Base-by-base conservation (phyloP, 1,140 invertebrate species). In the Steinernema khuongi region DNA sequence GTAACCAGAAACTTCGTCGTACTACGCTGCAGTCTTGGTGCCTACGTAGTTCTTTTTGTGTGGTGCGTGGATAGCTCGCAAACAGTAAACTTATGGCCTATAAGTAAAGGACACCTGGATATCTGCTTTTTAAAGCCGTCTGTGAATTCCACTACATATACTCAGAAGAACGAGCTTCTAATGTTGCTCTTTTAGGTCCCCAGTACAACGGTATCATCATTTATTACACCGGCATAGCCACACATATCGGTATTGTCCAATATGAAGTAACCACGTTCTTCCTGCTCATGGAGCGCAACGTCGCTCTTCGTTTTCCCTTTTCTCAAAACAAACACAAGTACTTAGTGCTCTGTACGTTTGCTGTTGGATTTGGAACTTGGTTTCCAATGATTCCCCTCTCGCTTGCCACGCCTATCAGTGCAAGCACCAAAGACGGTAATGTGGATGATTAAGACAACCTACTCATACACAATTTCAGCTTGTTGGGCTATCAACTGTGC, bases 401-500 rank as follows among this genome's bases (percentile, higher is more conserved):
- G 7, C 22, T 60, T 7, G 14, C 14, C 4, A 14, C 7, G 4
- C 50, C 50, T 4, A 60, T 60, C 19, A 22, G 4, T 7, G 7
- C 4, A 14, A 14, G 26, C 14, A 60, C 50, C 7, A 7, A 60
- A 22, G 7, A 7, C 19, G 50, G 50, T 60, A 60, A 22, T 11
- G 22, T 14, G 50, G 11, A n/a, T 22, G 19, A 60, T 60, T 11
- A 14, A 22, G 4, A 22, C 50, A 14, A 60, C 14, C 22, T 7
- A 14, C 19, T 7, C 4, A 14, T 14, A 60, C 4, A 14, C 22
- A 4, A 17, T n/a, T 60, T 60, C 26, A 60, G 50, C 11, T 7
- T 60, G 50, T 22, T 60, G 50, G 50, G 50, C 50, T 7, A 60
- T 60, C 50, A 41, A 41, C 36, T 41, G 36, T n/a, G 36, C 36